These are phyloP conservation scores for Epicampocera succincta DNA, from an alignment of 2,888 invertebrate genomes.

Conservation along the genomic window DNA sequence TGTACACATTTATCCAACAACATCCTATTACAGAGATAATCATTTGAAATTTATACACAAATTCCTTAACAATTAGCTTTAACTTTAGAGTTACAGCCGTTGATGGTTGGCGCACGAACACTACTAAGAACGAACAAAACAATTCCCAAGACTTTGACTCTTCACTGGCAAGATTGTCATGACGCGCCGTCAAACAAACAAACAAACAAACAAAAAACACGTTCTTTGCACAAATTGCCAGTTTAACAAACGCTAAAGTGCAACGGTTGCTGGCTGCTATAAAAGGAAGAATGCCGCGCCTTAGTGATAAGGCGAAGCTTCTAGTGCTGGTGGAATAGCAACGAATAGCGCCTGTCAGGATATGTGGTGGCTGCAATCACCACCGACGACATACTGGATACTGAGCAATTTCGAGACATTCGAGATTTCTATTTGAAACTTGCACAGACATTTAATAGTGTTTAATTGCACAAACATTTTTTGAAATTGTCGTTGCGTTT, in stretches of 20 bases:
- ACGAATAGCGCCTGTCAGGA: not conserved
- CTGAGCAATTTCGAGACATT: not conserved
- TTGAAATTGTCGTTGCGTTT: not conserved
- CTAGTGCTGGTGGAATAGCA: not conserved
- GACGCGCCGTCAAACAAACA: conserved; percentile 34
- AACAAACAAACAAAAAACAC: not conserved
- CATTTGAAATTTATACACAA: not conserved
- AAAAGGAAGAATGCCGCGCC: not conserved
- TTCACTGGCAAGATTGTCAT: conserved; percentile 41
- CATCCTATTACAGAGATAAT: not conserved
- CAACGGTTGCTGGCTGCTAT: conserved; percentile 16
- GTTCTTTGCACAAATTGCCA: not conserved
- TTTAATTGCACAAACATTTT: conserved; percentile 28
- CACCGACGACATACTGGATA: not conserved
- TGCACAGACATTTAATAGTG: conserved; percentile 11
- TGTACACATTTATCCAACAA: not conserved
- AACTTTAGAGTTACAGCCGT: conserved; percentile 20
- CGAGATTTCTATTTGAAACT: not conserved
- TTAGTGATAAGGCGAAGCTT: not conserved
- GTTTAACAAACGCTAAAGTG: conserved; percentile 29
- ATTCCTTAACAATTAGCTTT: not conserved
- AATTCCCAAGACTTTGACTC: conserved; percentile 21
- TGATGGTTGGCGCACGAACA: conserved; percentile 16
- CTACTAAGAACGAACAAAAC: conserved; percentile 23
- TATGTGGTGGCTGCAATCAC: conserved; percentile 12